Conservation (phyloP, 2,113 vertebrate species). For the Malurus elegans region DNA sequence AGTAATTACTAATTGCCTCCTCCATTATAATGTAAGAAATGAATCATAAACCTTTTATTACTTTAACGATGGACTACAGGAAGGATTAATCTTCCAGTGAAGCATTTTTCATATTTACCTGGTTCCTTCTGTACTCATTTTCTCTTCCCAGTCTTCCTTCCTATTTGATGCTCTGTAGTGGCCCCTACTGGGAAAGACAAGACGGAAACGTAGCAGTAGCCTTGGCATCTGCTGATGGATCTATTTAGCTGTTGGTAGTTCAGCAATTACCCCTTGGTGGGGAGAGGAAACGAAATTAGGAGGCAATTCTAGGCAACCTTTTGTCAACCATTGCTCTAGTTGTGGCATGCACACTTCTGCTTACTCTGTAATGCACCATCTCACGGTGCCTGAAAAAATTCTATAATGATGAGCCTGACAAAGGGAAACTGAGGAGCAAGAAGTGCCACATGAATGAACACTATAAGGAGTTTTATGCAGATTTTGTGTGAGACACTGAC, state of each 20-base stretch:
- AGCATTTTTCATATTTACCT: conserved; percentile 69
- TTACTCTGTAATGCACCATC: not conserved
- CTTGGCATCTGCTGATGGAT: conserved; percentile 65
- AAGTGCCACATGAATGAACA: not conserved
- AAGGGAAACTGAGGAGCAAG: conserved; percentile 14
- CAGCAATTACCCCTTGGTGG: conserved; percentile 44
- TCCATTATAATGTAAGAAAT: conserved; percentile 77
- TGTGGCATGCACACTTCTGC: not conserved
- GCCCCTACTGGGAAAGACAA: conserved; percentile 60
- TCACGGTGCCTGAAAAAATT: not conserved
- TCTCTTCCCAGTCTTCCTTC: conserved; percentile 42
- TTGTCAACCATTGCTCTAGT: conserved; percentile 11
- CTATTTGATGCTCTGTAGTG: conserved; percentile 57
- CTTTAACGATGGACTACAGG: conserved; percentile 67
- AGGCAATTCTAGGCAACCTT: conserved; percentile 30
- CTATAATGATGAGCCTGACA: not conserved
- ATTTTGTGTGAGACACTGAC: not conserved
- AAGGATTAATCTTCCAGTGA: conserved; percentile 71
- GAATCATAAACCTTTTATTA: conserved; percentile 77
- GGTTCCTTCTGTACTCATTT: conserved; percentile 52
- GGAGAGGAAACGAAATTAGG: conserved; percentile 40
- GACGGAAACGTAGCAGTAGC: conserved; percentile 47
- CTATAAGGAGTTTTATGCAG: not conserved
- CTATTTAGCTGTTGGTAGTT: conserved; percentile 60
- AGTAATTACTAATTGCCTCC: conserved; percentile 78